Percentiles rank a stretch among this genome's conserved stretches.
These are phyloP conservation scores for Nephrocerus scutellatus DNA, from an alignment of 2,888 invertebrate species.

Conservation along the genomic window DNA sequence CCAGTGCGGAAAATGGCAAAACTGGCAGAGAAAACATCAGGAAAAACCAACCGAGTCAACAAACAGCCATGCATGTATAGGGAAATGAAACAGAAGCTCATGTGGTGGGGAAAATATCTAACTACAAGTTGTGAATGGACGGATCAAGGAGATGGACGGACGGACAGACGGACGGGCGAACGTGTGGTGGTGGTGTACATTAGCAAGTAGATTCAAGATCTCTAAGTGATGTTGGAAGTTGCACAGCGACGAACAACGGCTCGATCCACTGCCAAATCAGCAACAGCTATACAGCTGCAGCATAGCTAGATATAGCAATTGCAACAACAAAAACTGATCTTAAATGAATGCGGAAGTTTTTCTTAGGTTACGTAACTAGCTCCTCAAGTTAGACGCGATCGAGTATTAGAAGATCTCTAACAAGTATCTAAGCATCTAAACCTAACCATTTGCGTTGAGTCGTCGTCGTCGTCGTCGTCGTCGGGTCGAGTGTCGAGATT, in stretches of 20 bases:
- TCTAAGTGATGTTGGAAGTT: neutral
- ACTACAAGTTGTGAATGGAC: too few relatives aligned
- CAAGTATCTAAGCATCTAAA: conserved; percentile 24
- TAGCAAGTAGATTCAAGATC: neutral
- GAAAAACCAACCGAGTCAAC: too few relatives aligned
- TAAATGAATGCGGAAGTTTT: conserved; percentile 48
- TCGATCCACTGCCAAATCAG: conserved; percentile 22
- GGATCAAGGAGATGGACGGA: too few relatives aligned
- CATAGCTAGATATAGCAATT: conserved; percentile 21
- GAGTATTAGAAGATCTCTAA: conserved; percentile 25
- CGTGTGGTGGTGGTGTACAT: neutral
- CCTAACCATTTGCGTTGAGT: too few relatives aligned
- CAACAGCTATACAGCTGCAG: conserved; percentile 20
- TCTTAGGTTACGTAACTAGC: conserved; percentile 46
- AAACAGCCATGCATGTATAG: too few relatives aligned
- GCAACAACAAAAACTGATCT: conserved; percentile 35
- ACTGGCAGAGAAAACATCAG: too few relatives aligned
- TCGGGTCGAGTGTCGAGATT: too few relatives aligned
- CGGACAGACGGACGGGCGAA: too few relatives aligned
- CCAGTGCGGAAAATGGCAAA: too few relatives aligned
- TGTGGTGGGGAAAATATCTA: too few relatives aligned
- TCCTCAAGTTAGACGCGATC: conserved; percentile 25
- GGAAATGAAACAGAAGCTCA: too few relatives aligned
- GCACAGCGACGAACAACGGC: conserved; percentile 9
- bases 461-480: conserved; percentile 22